Percentiles rank a stretch among this genome's conserved stretches.
These are phyloP conservation scores for Dioctria linearis DNA, from an alignment of 2,888 invertebrate species.

Conservation along the genomic window DNA sequence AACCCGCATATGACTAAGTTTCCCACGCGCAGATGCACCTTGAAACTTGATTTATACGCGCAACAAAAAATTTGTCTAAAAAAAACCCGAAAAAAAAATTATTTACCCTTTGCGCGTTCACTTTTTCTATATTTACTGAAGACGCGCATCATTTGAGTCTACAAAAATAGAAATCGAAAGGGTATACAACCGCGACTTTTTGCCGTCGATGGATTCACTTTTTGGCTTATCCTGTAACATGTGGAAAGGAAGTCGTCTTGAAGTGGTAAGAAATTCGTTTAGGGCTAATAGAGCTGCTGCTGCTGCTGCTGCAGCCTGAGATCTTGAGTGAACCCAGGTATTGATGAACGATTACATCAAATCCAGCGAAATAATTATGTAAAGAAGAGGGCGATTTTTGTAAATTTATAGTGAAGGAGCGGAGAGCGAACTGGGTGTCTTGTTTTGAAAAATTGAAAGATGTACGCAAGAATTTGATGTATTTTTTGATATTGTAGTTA, in stretches of 20 bases:
- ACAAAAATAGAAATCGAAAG: slow-evolving; percentile 45
- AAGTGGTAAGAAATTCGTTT: background rate
- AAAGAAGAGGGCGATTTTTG: background rate
- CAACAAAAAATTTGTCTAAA: slow-evolving; percentile 1
- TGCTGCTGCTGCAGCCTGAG: background rate
- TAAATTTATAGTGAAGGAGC: too few species aligned
- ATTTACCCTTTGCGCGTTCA: slow-evolving; percentile 42
- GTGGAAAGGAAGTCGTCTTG: slow-evolving; percentile 26
- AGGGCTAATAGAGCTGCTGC: background rate
- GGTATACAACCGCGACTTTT: slow-evolving; percentile 20
- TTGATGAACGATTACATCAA: background rate
- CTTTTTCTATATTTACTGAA: slow-evolving; percentile 25
- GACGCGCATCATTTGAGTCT: background rate
- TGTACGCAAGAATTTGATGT: background rate
- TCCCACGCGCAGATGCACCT: slow-evolving; percentile 45
- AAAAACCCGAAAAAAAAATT: background rate
- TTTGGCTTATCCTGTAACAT: slow-evolving; percentile 20
- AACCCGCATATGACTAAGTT: slow-evolving; percentile 18
- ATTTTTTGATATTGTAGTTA: background rate
- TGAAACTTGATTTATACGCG: slow-evolving; percentile 45
- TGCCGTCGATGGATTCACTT: slow-evolving; percentile 20
- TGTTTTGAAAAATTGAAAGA: background rate
- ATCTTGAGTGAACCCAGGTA: background rate
- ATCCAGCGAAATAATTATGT: slow-evolving; percentile 2
- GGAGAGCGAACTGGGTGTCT: background rate